These are phyloP conservation scores for Rhingia campestris DNA, from an alignment of 2,888 invertebrate species.

Conservation along the genomic window DNA sequence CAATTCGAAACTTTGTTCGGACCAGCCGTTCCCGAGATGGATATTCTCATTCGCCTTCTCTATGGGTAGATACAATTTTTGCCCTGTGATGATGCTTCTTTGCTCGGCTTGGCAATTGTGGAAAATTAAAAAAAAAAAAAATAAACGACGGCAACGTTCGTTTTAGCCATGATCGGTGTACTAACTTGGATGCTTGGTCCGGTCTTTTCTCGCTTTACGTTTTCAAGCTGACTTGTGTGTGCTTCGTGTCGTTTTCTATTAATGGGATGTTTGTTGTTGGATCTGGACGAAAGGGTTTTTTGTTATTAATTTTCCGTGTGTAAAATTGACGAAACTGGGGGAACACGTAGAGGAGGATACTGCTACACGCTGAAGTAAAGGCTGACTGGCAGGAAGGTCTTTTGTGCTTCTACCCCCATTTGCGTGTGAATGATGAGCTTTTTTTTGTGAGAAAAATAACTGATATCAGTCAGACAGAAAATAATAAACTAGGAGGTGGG, in stretches of 20 bases:
- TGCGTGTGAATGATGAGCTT: constrained; percentile 56
- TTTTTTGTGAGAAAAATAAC: constrained; percentile 29
- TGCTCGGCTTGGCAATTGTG: constrained; percentile 44
- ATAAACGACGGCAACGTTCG: constrained; percentile 38
- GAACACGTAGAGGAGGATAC: constrained; percentile 30
- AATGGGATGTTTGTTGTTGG: constrained; percentile 60
- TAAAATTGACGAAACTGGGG: constrained; percentile 38
- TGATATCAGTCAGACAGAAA: constrained; percentile 52
- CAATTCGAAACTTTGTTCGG: constrained; percentile 62
- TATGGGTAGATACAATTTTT: constrained; percentile 35
- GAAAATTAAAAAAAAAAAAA: constrained; percentile 47
- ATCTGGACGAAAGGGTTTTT: constrained; percentile 21
- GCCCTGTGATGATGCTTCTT: constrained; percentile 37
- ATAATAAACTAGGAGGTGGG: constrained; percentile 44
- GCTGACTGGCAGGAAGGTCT: constrained; percentile 23
- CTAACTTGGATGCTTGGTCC: constrained; percentile 54
- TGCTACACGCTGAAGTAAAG: constrained; percentile 10
- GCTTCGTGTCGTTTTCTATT: constrained; percentile 64
- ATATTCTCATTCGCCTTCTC: constrained; percentile 26
- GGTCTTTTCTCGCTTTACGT: constrained; percentile 33
- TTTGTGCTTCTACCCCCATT: constrained; percentile 48
- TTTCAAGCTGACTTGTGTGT: constrained; percentile 61
- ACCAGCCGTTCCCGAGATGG: constrained; percentile 48
- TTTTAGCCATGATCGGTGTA: constrained; percentile 65
- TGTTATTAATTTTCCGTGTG: constrained; percentile 35